Base-by-base conservation (phyloP, 2,888 invertebrate genomes). In the Tipula helvola region DNA sequence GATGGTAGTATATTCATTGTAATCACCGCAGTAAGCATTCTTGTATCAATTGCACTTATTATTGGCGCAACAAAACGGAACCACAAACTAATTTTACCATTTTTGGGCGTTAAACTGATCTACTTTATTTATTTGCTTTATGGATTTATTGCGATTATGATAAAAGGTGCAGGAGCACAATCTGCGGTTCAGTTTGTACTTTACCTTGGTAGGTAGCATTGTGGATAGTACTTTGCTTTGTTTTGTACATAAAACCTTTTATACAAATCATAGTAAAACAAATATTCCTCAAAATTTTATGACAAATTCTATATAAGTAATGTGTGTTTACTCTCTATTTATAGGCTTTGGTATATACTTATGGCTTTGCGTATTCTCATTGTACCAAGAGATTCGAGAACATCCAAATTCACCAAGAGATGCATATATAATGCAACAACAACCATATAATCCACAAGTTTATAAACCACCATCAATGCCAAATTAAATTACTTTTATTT, bases 281-380 rank as follows among this genome's bases (percentile, higher is more conserved):
- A 71, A 71, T 10, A 28, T 16, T 71, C 12, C 5, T 10, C 12
- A 71, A 4, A 5, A 57, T 28, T 57, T 57, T 57, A 57, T 16
- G 52, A 71, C 71, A 71, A 71, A 52, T 52, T 52, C n/a, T n/a
- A 52, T 52, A 71, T 71, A 71, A 18, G 71, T 71, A 71, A 71
- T 71, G 71, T 71, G 28, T 71, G 28, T 28, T 71, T 71, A 71
- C 71, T 71, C 28, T 71, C 71, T 71, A 28, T 71, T 84, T 84
- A 83, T 41, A 84, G 84, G 84, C 16, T 16, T 84, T 16, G 16
- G n/a, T 39, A n/a, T 84, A n/a, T 84, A 84, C n/a, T 39, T 84
- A 39, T 84, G 84, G 84, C 16, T 84, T 39, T 84, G 84, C n/a
- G 84, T 84, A 5, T 84, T 39, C n/a, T 84, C 84, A 84, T 84